Evolutionary conservation across 2,113 vertebrate species (phyloP).

Genomic region (Bos javanicus): DNA sequence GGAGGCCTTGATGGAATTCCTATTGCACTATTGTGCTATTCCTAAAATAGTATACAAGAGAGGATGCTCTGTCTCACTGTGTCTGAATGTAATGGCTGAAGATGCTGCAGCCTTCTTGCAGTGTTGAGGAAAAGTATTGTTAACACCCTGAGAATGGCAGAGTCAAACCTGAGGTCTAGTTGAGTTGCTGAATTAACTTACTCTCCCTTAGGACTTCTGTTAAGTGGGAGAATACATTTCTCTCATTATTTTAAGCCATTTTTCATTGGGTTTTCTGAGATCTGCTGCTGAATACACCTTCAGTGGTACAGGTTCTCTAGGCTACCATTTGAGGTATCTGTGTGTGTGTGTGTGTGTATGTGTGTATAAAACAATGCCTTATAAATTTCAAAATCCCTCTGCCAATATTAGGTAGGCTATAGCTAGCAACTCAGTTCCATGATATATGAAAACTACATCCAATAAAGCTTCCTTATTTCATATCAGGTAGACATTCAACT

Average conservation of each 20-base stretch:
- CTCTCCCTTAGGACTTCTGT: neutral
- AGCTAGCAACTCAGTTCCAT: neutral
- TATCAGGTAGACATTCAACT: neutral
- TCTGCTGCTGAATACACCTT: neutral
- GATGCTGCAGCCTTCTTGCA: neutral
- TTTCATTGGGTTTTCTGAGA: neutral
- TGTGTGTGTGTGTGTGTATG: neutral
- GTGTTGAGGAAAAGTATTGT: neutral
- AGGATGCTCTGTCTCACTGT: neutral
- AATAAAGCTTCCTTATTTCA: neutral
- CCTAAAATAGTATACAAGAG: neutral
- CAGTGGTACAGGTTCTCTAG: neutral
- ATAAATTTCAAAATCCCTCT: neutral
- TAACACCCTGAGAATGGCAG: neutral
- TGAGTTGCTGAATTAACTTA: neutral
- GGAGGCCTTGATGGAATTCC: neutral
- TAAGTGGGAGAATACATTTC: neutral
- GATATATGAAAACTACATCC: neutral
- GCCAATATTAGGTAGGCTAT: neutral
- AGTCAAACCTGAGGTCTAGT: neutral
- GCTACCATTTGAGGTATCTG: neutral
- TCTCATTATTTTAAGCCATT: neutral
- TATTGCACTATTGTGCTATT: neutral
- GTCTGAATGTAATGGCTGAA: neutral
- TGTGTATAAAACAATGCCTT: neutral